These are phyloP conservation scores for Amiota mariae DNA, from an alignment of 2,888 invertebrate genomes.

Conservation along the genomic window DNA sequence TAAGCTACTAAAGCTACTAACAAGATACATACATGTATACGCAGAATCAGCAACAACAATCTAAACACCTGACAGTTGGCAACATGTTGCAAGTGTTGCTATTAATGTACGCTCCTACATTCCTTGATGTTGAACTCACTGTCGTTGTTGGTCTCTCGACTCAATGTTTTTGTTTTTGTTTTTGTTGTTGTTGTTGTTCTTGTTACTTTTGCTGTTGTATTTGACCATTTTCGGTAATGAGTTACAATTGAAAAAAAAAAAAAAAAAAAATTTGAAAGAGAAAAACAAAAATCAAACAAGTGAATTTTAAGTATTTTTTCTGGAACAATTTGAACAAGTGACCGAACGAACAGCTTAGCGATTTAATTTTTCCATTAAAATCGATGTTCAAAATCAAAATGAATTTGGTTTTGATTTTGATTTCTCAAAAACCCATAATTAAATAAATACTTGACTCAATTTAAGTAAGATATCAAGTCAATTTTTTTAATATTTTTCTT, in stretches of 20 bases:
- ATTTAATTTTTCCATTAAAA: no score
- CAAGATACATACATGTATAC: slow-evolving; percentile 38
- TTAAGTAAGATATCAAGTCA: no score
- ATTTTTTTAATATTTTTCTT: no score
- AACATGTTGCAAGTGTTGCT: slow-evolving; percentile 49
- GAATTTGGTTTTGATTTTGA: no score
- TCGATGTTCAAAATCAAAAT: no score
- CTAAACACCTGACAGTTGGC: slow-evolving; percentile 64
- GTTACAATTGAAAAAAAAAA: slow-evolving; percentile 45
- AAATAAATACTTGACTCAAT: no score
- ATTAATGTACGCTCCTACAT: slow-evolving; percentile 30
- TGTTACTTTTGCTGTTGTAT: slow-evolving; percentile 28
- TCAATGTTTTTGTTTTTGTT: not conserved
- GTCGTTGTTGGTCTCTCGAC: not conserved
- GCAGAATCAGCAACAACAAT: slow-evolving; percentile 39
- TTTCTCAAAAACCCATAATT: no score
- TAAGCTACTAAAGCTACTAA: slow-evolving; percentile 34
- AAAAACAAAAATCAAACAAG: not conserved
- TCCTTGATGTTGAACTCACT: slow-evolving; percentile 1
- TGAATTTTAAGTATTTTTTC: not conserved
- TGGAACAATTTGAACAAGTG: no score
- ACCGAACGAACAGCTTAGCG: no score
- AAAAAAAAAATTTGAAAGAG: not conserved
- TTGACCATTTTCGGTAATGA: slow-evolving; percentile 61
- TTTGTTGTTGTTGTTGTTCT: slow-evolving; percentile 23